Evolutionary conservation across 2,113 vertebrate genomes (phyloP).

Genomic region (Anarrhichthys ocellatus): DNA sequence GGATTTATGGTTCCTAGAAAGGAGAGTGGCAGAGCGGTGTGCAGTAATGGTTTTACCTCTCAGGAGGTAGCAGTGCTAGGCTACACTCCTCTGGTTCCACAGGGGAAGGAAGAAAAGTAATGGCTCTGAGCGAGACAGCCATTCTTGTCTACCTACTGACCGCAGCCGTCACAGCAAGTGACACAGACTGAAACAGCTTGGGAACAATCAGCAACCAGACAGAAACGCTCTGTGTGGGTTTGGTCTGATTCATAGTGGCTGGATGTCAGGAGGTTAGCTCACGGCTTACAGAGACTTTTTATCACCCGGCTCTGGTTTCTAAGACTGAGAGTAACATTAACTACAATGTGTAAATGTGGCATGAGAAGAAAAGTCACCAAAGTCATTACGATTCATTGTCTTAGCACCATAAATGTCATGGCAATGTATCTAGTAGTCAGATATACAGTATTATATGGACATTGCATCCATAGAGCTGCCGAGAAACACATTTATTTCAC

Average conservation of each 20-base stretch:
- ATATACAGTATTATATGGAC: too few species aligned
- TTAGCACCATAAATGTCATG: neutral
- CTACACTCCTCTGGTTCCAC: conserved; percentile 47
- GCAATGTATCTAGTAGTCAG: too few species aligned
- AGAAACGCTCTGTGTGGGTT: neutral
- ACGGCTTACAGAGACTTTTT: neutral
- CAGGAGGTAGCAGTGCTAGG: conserved; percentile 66
- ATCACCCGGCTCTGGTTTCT: conserved; percentile 5
- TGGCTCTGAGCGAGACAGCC: conserved; percentile 6
- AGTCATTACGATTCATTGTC: neutral
- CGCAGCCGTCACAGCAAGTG: conserved; percentile 13
- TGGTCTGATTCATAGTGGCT: conserved; percentile 14
- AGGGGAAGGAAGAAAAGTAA: conserved; percentile 33
- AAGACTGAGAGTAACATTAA: neutral
- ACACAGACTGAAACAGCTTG: neutral
- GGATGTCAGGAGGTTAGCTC: conserved; percentile 3
- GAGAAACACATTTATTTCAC: neutral
- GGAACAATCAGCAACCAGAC: neutral
- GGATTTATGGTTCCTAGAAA: conserved; percentile 81
- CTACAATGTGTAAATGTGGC: neutral
- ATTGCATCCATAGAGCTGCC: neutral
- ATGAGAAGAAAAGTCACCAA: neutral
- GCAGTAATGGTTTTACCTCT: conserved; percentile 79
- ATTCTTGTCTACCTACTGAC: conserved; percentile 12
- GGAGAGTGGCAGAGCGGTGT: conserved; percentile 72